Base-by-base conservation (phyloP, 2,888 invertebrate species). In the Cryptus viduatorius region DNA sequence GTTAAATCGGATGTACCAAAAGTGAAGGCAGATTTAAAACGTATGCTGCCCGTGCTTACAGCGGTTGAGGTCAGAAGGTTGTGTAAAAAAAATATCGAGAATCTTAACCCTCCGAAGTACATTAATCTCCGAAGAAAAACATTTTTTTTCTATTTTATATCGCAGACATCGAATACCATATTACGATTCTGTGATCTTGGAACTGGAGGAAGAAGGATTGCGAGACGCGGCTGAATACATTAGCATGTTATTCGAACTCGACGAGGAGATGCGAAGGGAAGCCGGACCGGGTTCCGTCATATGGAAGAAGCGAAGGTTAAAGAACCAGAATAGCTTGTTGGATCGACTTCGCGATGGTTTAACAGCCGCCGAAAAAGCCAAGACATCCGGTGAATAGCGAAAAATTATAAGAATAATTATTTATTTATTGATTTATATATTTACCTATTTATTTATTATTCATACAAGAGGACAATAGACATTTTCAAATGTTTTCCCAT, bases 221-320 rank as follows among this genome's bases (percentile, higher is more conserved):
- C 75, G 82, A 0, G 94, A 95, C 82, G 94, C 95, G 0, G 94
- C 95, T 0, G 91, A 92, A 50, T 95, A 95, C 87, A 88, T 96
- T 0, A 93, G 93, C 87, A 94, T 95, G 86, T 92, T 96, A 0
- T 94, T 96, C 24, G 94, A 95, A 29, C 94, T 95, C 37, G 96
- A 96, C 83, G 93, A 94, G 8, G 94, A 94, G 84, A 91, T 95
- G 0, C 90, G 95, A 3, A 92, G 92, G 0, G 93, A 94, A 69
- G 95, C 95, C 72, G 95, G 95, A 0, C 94, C 95, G 2, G 95
- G 95, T 0, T 95, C 95, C 14, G 93, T 94, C 0, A 92, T 95
- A 12, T 93, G 92, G 92, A 86, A 88, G 8, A 90, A 92, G 77
- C 94, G 93, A 0, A 46, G 37, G 37, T 61, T 86, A 4, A 84